Base-by-base conservation (phyloP, 2,113 vertebrate species). In the Danionella cerebrum region DNA sequence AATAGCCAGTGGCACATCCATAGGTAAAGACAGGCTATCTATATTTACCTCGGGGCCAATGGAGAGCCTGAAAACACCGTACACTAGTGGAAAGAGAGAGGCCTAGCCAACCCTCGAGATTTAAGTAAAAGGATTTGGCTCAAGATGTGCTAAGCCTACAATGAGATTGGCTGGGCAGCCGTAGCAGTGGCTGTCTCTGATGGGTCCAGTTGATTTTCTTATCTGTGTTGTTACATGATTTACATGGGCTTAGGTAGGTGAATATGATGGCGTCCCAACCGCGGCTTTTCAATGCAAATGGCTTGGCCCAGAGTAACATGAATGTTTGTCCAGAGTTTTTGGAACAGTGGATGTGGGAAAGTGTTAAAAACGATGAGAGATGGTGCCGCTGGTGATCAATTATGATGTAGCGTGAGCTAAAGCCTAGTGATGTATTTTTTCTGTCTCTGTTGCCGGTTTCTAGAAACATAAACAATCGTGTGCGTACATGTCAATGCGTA, bases 121-220 rank as follows among this genome's bases (percentile, higher is more conserved):
- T 65, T 55, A 63, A 55, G 53, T 60, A 69, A 55, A 65, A 38
- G 60, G 70, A 76, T 76, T 72, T 63, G 25, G 7, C 22, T 14
- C 27, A 45, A 33, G 63, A 29, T n/a, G 35, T 39, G 44, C 48
- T 52, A 51, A 64, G 24, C 45, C 52, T 50, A 63, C 29, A 44
- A 16, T 19, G 12, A 63, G 50, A 36, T 7, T 45, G 19, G 65
- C 18, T 44, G 51, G 11, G 39, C 24, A 22, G 24, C 38, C 27
- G 38, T 42, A 57, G 16, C 3, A 33, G 14, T 69, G 29, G 18
- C 41, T 12, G 53, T 24, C 29, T 47, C 5, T 33, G 18, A n/a
- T n/a, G n/a, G n/a, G n/a, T 18, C 7, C 6, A 22, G n/a, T 68
- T 29, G 41, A 41, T 21, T 33, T 22, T 52, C 27, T 24, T 16